Conservation (phyloP, 1,140 invertebrate genomes). For the Trialeurodes vaporariorum region DNA sequence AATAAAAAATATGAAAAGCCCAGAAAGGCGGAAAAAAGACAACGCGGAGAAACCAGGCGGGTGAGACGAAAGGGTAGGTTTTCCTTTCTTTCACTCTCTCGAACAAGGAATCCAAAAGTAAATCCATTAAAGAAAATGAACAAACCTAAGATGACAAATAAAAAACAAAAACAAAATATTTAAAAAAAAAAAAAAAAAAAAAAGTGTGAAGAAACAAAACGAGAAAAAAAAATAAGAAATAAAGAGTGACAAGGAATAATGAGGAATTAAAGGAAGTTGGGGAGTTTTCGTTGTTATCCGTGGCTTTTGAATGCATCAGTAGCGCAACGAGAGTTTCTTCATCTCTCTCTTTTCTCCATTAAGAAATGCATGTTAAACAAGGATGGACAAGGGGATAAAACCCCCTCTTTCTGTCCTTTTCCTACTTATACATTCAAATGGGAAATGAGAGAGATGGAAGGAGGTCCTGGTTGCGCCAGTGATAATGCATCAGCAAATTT, state of each 20-base stretch:
- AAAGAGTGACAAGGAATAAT: background rate
- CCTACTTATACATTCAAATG: too few relatives aligned
- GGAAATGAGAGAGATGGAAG: too few relatives aligned
- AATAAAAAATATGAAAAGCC: too few relatives aligned
- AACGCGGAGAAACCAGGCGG: background rate
- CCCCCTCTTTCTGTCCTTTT: too few relatives aligned
- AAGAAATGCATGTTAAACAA: too few relatives aligned
- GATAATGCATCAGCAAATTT: too few relatives aligned
- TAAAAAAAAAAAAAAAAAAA: background rate
- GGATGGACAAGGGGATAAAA: too few relatives aligned
- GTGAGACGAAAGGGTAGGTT: too few relatives aligned
- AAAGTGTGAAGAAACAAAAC: background rate
- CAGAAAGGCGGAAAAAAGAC: background rate
- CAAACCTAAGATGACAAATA: background rate
- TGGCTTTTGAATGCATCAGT: background rate
- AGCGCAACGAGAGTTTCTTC: background rate
- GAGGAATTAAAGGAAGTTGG: background rate
- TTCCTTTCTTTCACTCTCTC: too few relatives aligned
- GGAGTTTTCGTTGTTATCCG: background rate
- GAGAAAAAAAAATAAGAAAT: background rate
- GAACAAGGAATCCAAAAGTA: background rate
- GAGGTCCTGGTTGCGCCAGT: too few relatives aligned
- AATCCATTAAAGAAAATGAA: background rate
- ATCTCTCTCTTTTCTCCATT: background rate
- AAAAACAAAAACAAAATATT: background rate